Conservation (phyloP, 2,113 vertebrate species). For the Suricata suricatta region DNA sequence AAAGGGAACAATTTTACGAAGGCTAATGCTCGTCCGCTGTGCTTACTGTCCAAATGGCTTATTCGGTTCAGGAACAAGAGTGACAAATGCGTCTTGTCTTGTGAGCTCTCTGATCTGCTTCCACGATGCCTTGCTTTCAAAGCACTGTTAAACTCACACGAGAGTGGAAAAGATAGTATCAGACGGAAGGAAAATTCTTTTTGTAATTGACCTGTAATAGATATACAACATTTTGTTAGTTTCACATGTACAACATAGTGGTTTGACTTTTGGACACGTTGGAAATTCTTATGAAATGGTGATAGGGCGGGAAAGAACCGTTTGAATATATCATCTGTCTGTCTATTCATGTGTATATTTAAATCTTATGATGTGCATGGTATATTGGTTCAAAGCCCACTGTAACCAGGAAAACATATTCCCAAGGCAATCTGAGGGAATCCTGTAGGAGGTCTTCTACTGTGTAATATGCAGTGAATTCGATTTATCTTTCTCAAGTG, state of each 20-base stretch:
- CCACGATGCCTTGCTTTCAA: not conserved
- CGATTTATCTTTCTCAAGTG: constrained; percentile 89
- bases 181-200: constrained; percentile 3
- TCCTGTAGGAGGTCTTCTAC: constrained; percentile 89
- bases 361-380: constrained; percentile 34
- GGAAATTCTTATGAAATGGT: not conserved
- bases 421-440: constrained; percentile 86
- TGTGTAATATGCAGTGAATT: constrained; percentile 88
- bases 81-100: constrained; percentile 25
- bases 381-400: constrained; percentile 60
- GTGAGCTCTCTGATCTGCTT: constrained; percentile 1
- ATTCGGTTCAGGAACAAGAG: constrained; percentile 52
- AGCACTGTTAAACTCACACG: not conserved
- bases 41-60: constrained; percentile 20
- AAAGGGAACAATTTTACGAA: not conserved
- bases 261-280: not conserved
- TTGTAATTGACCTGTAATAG: not conserved
- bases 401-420: constrained; percentile 70
- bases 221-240: not conserved
- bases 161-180: not conserved
- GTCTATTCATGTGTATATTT: not conserved
- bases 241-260: not conserved
- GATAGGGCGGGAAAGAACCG: not conserved
- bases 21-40: not conserved
- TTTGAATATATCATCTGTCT: not conserved